Evolutionary conservation across 2,888 invertebrate species (phyloP).

Genomic region (Boloria selene): DNA sequence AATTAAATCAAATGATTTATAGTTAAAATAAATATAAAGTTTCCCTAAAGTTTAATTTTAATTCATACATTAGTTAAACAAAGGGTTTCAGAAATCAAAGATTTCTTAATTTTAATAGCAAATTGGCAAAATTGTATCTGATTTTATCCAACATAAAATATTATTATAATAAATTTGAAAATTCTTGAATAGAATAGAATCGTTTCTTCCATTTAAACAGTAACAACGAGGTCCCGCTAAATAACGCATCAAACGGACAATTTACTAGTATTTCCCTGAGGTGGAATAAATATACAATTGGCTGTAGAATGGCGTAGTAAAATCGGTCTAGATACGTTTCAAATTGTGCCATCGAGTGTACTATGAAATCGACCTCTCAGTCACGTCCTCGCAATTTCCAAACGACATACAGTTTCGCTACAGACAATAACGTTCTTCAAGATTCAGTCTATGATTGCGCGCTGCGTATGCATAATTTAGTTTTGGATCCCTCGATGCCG

Average conservation of each 20-base stretch:
- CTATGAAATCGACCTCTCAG: slow-evolving; percentile 52
- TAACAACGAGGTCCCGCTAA: slow-evolving; percentile 28
- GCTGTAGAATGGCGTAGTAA: slow-evolving; percentile 46
- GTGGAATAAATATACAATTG: slow-evolving; percentile 40
- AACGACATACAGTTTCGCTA: slow-evolving; percentile 31
- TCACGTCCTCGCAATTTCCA: slow-evolving; percentile 53
- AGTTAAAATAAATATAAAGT: no score
- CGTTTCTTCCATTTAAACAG: slow-evolving; percentile 19
- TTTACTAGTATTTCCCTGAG: slow-evolving; percentile 38
- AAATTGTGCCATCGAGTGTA: slow-evolving; percentile 55
- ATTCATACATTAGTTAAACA: no score
- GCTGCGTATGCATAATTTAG: slow-evolving; percentile 31
- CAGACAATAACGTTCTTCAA: slow-evolving; percentile 26
- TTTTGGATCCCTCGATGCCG: slow-evolving; percentile 9
- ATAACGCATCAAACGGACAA: slow-evolving; percentile 34
- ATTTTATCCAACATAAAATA: not conserved
- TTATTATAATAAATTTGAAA: not conserved
- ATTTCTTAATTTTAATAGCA: no score
- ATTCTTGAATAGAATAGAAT: slow-evolving; percentile 10
- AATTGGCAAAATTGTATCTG: no score
- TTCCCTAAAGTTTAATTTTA: no score
- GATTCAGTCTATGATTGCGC: slow-evolving; percentile 37
- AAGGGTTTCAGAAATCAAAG: no score
- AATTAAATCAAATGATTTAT: no score
- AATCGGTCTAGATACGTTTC: slow-evolving; percentile 53